Conservation (phyloP, 2,797 vertebrate species). For the Anabas testudineus region DNA sequence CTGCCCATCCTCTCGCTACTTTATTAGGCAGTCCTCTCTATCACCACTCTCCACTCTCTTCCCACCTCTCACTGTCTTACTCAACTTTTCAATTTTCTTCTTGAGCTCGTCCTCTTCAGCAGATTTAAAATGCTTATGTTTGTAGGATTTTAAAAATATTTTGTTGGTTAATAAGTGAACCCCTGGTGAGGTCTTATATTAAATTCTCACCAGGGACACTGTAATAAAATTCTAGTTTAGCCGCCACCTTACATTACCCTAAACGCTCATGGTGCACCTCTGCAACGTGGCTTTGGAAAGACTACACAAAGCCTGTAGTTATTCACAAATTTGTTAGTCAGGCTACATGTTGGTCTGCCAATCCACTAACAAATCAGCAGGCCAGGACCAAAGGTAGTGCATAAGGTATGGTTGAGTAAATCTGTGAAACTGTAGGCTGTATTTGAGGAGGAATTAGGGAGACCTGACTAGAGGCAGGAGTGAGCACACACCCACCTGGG, state of each 20-base stretch:
- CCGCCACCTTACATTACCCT: constrained; percentile 3
- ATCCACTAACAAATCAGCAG: constrained; percentile 16
- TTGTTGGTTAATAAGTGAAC: too few relatives aligned
- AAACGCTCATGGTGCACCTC: neutral
- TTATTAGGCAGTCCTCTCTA: constrained; percentile 69
- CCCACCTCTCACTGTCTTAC: constrained; percentile 4
- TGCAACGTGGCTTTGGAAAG: neutral
- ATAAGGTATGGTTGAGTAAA: constrained; percentile 30
- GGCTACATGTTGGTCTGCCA: constrained; percentile 7
- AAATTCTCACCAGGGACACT: neutral
- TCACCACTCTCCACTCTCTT: constrained; percentile 36
- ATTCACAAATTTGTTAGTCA: constrained; percentile 15
- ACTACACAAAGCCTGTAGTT: constrained; percentile 7
- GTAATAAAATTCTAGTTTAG: neutral
- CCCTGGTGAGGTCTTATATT: too few relatives aligned
- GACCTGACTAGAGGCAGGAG: constrained; percentile 33
- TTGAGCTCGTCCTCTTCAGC: constrained; percentile 12
- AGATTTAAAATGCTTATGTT: constrained; percentile 28
- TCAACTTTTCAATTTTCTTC: constrained; percentile 39
- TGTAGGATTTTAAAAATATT: constrained; percentile 5
- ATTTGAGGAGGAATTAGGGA: constrained; percentile 45
- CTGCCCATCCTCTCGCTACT: constrained; percentile 68
- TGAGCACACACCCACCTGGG: constrained; percentile 68
- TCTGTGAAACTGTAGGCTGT: constrained; percentile 23
- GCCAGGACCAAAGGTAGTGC: constrained; percentile 13